Base-by-base conservation (phyloP, 92 coral and sea anemone genomes). In the Bergia puertoricense region DNA sequence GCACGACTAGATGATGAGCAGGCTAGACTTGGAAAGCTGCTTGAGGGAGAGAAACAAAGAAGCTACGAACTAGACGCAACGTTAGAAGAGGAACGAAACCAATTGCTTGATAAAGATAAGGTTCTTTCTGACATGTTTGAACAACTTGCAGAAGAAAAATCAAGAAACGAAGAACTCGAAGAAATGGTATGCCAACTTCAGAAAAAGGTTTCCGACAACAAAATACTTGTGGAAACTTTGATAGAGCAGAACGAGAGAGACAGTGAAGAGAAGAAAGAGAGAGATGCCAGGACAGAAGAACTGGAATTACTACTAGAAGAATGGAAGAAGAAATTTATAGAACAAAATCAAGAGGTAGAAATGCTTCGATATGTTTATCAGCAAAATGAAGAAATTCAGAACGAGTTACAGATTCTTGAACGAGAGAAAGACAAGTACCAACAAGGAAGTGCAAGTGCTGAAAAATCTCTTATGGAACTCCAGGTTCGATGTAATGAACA, bases 1-100 rank as follows among this genome's bases (percentile, higher is more conserved):
- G 92, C 91, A 65, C 67, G 89, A 15, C 81, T 91, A 56, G 96
- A 95, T 76, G 85, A 86, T 40, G 98, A 95, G 22, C 93, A 88
- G 54, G 84, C 86, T 38, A 82, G 79, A 50, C 90, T 95, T 1
- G 94, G 91, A 76, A 92, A 92, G 43, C 39, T 93, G 40, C 91
- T 95, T 22, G 88, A 89, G 9, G 88, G 81, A 88, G 98, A 93
- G 72, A 89, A 90, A 74, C 88, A 74, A 18, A 79, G 91, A 44
- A 91, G 85, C 57, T 90, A 74, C 38, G 92, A 91, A 65, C 83
- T 91, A 30, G 89, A 91, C 75, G 75, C 82, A 10, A 85, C 77
- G 80, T 54, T 91, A 20, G 84, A 89, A 46, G 73, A 85, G 46
- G 93, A 91, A 89, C 56, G 66, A 71, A 65, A 86, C 42, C 85